These are phyloP conservation scores for Notarius lentiginosus DNA, from an alignment of 2,113 vertebrate species.

Conservation along the genomic window DNA sequence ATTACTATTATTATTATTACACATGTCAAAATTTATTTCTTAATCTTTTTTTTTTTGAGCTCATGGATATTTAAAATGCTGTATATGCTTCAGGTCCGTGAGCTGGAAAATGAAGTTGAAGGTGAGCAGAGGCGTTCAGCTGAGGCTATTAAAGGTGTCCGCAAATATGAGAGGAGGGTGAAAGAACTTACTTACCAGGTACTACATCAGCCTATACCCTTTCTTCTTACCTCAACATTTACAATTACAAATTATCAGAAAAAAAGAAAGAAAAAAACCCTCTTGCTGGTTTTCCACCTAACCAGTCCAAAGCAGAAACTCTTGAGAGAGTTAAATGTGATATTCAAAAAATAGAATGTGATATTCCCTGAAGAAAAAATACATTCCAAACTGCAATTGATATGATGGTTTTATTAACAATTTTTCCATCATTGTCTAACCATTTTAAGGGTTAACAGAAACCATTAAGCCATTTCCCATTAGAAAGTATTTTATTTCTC, in stretches of 20 bases:
- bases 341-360: neutral
- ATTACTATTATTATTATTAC: neutral
- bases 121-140: constrained; percentile 67
- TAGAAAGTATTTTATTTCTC: neutral
- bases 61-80: neutral
- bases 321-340: neutral
- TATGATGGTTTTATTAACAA: neutral
- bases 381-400: neutral
- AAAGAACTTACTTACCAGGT: constrained; percentile 77
- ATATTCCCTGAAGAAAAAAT: neutral
- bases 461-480: neutral
- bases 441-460: neutral
- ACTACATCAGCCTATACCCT: neutral
- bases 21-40: neutral
- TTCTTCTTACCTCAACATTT: neutral
- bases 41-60: neutral
- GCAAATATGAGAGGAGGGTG: constrained; percentile 75
- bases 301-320: neutral
- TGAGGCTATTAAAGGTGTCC: constrained; percentile 72
- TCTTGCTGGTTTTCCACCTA: neutral
- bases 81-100: constrained; percentile 63
- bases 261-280: too few relatives aligned
- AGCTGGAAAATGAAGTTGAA: constrained; percentile 70
- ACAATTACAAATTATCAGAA: neutral
- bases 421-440: neutral